Base-by-base conservation (phyloP, 2,888 invertebrate species). In the Diarsia brunnea region DNA sequence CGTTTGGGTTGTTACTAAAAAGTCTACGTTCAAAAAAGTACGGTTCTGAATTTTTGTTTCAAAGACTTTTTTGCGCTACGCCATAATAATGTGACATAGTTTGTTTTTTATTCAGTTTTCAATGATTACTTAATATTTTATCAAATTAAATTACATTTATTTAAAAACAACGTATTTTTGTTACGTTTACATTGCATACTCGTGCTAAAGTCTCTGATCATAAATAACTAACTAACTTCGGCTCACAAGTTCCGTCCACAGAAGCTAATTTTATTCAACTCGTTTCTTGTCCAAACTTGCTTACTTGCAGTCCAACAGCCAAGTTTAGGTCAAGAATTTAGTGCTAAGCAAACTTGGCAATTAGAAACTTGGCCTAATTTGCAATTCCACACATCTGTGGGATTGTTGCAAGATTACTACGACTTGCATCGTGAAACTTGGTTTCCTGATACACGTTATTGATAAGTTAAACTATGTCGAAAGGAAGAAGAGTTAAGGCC, bases 341-440 rank as follows among this genome's bases (percentile, higher is more conserved):
- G 82, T 76, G 79, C 69, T 74, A 47, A 55, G 72, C 68, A 73
- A 84, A 87, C 89, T 87, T 87, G 38, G 67, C 69, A 79, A 89
- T 88, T 87, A 84, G 78, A 78, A 84, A 84, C 82, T 89, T 84
- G 31, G 64, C 74, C 82, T 86, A 79, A 84, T 77, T 81, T 74
- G 82, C 78, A 24, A 79, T 78, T 43, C 69, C 69, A 75, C 75
- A 81, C 74, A 78, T 78, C 63, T 71, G 69, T 12, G 71, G 66
- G 60, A 51, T 69, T 82, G 69, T 73, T 69, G 51, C 71, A 51
- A 69, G 63, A 74, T 74, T 71, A 55, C 21, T 82, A 0, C 19
- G 43, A 53, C 55, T 70, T 82, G 69, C 69, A 75, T 63, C 43
- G 38, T 21, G 27, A 14, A 66, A 24, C 45, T 65, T 16, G 5